These are phyloP conservation scores for Hartigia nigra DNA, from an alignment of 2,888 invertebrate species.

Conservation along the genomic window DNA sequence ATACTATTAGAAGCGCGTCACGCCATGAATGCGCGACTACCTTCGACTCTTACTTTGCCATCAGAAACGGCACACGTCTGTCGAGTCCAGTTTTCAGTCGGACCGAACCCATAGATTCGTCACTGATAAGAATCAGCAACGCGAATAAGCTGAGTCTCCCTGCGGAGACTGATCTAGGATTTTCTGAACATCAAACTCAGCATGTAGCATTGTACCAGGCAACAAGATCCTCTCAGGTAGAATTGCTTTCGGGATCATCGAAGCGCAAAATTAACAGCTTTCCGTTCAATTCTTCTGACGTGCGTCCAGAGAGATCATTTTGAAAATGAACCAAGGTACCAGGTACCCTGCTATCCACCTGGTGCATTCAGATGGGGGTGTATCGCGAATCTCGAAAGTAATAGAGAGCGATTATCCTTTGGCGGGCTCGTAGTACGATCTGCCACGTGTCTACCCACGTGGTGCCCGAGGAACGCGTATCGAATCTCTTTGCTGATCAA, in stretches of 20 bases:
- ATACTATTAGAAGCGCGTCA: constrained; percentile 45
- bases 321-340: not conserved
- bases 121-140: not conserved
- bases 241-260: not conserved
- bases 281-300: not conserved
- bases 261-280: not conserved
- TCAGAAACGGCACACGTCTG: not conserved
- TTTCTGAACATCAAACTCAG: not conserved
- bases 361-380: not conserved
- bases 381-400: constrained; percentile 2
- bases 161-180: not conserved
- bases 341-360: not conserved
- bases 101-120: not conserved
- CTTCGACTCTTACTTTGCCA: constrained; percentile 26
- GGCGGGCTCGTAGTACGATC: not conserved
- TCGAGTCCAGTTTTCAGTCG: not conserved
- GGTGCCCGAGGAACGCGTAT: constrained; percentile 1
- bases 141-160: not conserved
- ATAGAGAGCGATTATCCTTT: constrained; percentile 3
- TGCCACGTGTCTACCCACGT: constrained; percentile 8
- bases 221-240: not conserved
- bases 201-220: not conserved
- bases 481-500: not conserved
- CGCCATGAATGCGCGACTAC: constrained; percentile 37
- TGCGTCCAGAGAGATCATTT: not conserved